phyloP scores from a whole-genome alignment of 2,797 vertebrate species.

The Oreonectes daqikongensis region DNA sequence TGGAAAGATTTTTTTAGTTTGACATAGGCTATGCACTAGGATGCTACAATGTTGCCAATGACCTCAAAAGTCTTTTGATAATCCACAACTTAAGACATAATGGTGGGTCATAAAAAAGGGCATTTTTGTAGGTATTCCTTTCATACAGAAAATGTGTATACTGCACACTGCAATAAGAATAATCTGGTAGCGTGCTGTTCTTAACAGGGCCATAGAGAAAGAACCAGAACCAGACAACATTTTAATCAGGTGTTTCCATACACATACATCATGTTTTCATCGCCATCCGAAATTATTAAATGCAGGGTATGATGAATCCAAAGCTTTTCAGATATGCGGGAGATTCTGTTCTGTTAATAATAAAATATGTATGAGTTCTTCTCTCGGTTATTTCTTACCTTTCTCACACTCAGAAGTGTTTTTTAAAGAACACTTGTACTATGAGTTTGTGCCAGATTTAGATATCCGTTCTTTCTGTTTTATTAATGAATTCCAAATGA shows the following conservation, averaged over 20 bases:
- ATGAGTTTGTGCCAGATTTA: constrained; percentile 22
- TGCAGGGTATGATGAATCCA: neutral
- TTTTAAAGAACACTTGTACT: constrained; percentile 7
- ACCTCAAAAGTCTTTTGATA: too few species aligned
- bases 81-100: too few species aligned
- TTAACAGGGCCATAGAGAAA: too few species aligned
- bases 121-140: neutral
- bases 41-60: too few species aligned
- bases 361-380: constrained; percentile 53
- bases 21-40: too few species aligned
- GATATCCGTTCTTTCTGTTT: constrained; percentile 4
- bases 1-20: too few species aligned
- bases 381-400: constrained; percentile 30
- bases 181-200: neutral
- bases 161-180: neutral
- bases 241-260: neutral
- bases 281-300: constrained; percentile 5
- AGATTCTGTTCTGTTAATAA: constrained; percentile 35
- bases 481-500: constrained; percentile 27
- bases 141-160: neutral
- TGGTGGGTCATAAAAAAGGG: too few species aligned
- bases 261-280: neutral
- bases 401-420: constrained; percentile 12
- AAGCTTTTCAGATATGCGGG: neutral
- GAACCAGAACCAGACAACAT: neutral